A percentile compares a stretch with the other conserved stretches of the same genome.
Conservation (phyloP, 2,113 vertebrate genomes). For the Crypturellus undulatus region DNA sequence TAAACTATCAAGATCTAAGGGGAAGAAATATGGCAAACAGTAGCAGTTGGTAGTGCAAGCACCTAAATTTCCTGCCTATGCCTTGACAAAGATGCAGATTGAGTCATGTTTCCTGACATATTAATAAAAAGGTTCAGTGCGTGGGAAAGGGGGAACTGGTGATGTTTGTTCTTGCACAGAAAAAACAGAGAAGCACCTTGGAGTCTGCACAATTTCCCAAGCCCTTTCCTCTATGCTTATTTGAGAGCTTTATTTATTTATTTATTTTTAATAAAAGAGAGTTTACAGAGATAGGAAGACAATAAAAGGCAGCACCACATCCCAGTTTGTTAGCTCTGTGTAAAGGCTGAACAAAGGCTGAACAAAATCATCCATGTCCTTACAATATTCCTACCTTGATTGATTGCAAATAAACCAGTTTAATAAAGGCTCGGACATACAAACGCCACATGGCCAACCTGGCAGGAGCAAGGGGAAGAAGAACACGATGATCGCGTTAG, state of each 20-base stretch:
- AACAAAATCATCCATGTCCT: conserved; percentile 45
- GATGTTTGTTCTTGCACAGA: conserved; percentile 57
- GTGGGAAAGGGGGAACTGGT: not conserved
- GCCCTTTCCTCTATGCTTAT: conserved; percentile 38
- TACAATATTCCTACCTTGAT: conserved; percentile 41
- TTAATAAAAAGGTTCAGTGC: not conserved
- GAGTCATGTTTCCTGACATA: conserved; percentile 49
- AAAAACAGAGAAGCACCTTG: conserved; percentile 47
- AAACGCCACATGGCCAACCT: conserved; percentile 66
- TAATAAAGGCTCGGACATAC: conserved; percentile 23
- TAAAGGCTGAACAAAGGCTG: conserved; percentile 27
- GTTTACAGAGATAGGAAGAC: conserved; percentile 55
- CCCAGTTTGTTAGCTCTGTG: conserved; percentile 24
- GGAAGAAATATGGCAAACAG: not conserved
- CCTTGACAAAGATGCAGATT: conserved; percentile 37
- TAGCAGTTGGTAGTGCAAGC: conserved; percentile 17
- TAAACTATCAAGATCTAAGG: not conserved
- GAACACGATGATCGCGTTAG: conserved; percentile 59
- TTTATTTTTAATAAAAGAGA: conserved; percentile 39
- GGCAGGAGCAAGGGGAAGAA: conserved; percentile 45
- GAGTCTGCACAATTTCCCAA: conserved; percentile 57
- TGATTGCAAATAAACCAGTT: conserved; percentile 63
- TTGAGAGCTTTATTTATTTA: conserved; percentile 40
- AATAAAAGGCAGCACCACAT: conserved; percentile 58
- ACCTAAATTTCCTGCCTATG: conserved; percentile 49